Base-by-base conservation (phyloP, 2,797 vertebrate genomes). In the Carcharodon carcharias region DNA sequence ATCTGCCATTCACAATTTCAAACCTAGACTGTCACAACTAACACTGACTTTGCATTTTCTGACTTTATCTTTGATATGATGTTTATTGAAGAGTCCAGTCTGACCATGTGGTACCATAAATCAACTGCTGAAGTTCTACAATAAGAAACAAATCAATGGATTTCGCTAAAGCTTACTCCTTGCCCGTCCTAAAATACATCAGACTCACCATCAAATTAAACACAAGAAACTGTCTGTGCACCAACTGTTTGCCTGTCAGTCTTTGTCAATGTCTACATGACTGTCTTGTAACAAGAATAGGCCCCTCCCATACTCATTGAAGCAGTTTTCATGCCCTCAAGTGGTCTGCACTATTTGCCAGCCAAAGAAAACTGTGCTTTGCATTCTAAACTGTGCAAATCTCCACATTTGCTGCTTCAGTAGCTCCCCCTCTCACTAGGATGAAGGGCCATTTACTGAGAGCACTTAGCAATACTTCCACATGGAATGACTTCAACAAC, bases 401-500 rank as follows among this genome's bases (percentile, higher is more conserved):
- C 98, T 98, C 97, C 97, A 96, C 97, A 98, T 98, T 98, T 98
- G 97, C 97, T 96, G 97, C 97, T 97, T 97, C 97, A 97, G 96
- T 96, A 96, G 73, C 97, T 96, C 96, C 97, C 96, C 97, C 97
- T 97, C 97, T 95, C 97, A 97, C 95, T 96, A 97, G 97, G 97
- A 97, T 97, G 98, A 98, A 98, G 97, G 97, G 97, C 97, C 97
- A 97, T 97, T 98, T 97, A 98, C 97, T 88, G 97, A 97, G 98
- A 98, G 98, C 98, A 98, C 97, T 98, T 97, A 98, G 97, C 96
- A 96, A 97, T 98, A 97, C 97, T 98, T 98, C 98, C 97, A 98
- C 98, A 98, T 98, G 98, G 98, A 97, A 97, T 97, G 96, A 71
- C 96, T 97, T 98, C 97, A 98, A 98, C 97, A 97, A 97, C 96